A percentile compares a stretch with the other conserved stretches of the same genome.
phyloP scores from a whole-genome alignment of 2,113 vertebrate genomes.

The Coptodon rendalli region DNA sequence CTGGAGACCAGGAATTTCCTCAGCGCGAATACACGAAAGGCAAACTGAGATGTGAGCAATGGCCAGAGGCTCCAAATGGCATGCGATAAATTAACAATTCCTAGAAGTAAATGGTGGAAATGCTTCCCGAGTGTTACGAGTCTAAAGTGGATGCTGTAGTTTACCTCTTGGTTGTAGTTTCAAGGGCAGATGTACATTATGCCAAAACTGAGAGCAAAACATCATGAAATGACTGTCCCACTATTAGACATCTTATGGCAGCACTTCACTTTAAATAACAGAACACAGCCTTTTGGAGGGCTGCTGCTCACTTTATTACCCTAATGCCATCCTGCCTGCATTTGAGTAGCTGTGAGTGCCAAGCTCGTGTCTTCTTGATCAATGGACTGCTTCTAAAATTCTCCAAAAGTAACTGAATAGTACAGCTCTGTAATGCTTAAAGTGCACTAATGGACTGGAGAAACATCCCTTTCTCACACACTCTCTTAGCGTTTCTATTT shows the following conservation, averaged over 20 bases:
- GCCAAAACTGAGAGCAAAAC: not conserved
- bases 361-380: conserved; percentile 39
- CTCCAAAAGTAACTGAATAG: conserved; percentile 56
- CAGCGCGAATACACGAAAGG: not conserved
- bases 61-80: not conserved
- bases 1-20: conserved; percentile 30
- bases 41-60: conserved; percentile 11
- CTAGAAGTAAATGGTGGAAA: not conserved
- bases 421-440: conserved; percentile 24
- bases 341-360: conserved; percentile 38
- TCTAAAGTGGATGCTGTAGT: not conserved
- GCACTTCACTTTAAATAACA: not conserved
- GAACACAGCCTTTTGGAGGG: not conserved
- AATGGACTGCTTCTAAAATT: conserved; percentile 44
- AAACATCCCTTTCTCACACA: conserved; percentile 21
- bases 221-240: conserved; percentile 4
- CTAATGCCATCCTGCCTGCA: conserved; percentile 7
- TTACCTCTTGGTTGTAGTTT: not conserved
- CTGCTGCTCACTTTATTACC: not conserved
- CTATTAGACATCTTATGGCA: not conserved
- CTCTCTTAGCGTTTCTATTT: conserved; percentile 28
- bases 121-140: not conserved
- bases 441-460: conserved; percentile 59
- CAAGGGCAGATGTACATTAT: not conserved
- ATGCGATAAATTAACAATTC: conserved; percentile 5